Base-by-base conservation (phyloP, 35 echinoderm and acorn worm genomes). In the Chiridota heheva region DNA sequence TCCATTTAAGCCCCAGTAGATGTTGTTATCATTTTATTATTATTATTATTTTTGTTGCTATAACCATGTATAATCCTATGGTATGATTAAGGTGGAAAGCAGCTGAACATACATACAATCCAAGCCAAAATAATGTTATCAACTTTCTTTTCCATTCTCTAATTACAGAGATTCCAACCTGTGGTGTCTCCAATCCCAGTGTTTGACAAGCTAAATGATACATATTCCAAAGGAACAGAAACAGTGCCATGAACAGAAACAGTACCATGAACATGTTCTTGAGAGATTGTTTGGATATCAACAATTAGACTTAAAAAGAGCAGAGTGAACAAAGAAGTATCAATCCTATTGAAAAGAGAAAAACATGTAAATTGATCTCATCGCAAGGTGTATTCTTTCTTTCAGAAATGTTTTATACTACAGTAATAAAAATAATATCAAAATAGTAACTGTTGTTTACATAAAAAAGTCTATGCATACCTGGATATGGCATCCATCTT, bases 201-300 rank as follows among this genome's bases (percentile, higher is more conserved):
- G 7, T 98, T 98, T 67, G 95, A 98, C 17, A 98, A 98, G 81
- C 53, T 98, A 26, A 98, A 98, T 55, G 95, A 98, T 63, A 98
- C 79, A 38, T 98, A 98, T 66, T 98, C 95, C 31, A 98, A 98
- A 80, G 95, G 95, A 72, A 89, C 95, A 37, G 95, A 98, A 46
- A 98, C 95, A 28, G 89, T 98, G 42, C 95, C 95, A 59, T 96
- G 61, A 88, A 20, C 40, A 35, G 29, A 12, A 18, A 76, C n/a
- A n/a, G n/a, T n/a, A n/a, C n/a, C n/a, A n/a, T 63, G 5, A 4
- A 43, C 20, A 4, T 69, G 22, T 29, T 30, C 35, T 33, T 35
- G 39, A 69, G 39, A n/a, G 3, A 29, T 4, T 35, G 20, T 35
- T 69, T 5, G 2, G 20, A 20, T 69, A 35, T 39, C 65, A 69